These are phyloP conservation scores for Tipula lateralis DNA, from an alignment of 2,888 invertebrate species.

Conservation along the genomic window DNA sequence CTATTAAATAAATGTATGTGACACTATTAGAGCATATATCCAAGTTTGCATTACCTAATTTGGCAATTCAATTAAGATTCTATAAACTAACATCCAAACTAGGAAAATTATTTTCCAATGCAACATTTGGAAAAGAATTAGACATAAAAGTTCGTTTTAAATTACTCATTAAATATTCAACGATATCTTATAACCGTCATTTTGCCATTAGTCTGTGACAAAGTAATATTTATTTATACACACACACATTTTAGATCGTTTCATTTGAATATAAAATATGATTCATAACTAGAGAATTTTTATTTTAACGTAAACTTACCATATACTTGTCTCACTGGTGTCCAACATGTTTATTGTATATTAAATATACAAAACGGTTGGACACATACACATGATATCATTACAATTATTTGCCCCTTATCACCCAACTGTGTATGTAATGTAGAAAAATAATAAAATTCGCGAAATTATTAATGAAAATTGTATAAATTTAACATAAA, in stretches of 20 bases:
- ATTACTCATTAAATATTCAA: background rate
- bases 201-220: background rate
- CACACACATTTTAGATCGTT: background rate
- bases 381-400: background rate
- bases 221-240: constrained; percentile 2
- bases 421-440: background rate
- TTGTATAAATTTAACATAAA: background rate
- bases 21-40: background rate
- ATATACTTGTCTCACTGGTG: background rate
- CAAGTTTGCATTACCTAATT: background rate
- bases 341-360: background rate
- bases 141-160: background rate
- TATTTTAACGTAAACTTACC: background rate
- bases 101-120: background rate
- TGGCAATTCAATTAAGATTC: background rate
- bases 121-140: background rate
- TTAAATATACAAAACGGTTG: background rate
- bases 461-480: constrained; percentile 11
- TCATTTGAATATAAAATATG: background rate
- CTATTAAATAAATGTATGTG: background rate
- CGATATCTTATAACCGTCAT: background rate
- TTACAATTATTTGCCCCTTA: background rate
- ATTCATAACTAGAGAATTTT: background rate
- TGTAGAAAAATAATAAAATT: constrained; percentile 9
- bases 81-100: background rate